phyloP scores from a whole-genome alignment of 1,140 invertebrate genomes.

The Diprion similis region DNA sequence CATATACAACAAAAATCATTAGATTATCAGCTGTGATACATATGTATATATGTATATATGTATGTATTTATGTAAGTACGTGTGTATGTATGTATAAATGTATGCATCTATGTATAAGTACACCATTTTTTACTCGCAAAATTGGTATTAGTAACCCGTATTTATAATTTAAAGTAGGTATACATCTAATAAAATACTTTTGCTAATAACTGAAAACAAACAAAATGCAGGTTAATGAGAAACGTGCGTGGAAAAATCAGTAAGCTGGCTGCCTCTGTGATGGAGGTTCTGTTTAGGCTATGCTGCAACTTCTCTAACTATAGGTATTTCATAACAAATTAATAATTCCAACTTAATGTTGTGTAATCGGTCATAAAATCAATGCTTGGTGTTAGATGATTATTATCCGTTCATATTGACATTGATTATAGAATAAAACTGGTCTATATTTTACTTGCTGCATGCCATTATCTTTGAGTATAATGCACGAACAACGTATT shows the following conservation, averaged over 20 bases:
- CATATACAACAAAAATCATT: too few species aligned
- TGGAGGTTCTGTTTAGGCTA: constrained; percentile 69
- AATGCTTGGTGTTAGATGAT: constrained; percentile 27
- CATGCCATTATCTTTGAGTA: not conserved
- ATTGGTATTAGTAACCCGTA: not conserved
- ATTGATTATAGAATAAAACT: not conserved
- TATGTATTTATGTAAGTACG: too few species aligned
- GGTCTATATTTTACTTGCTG: not conserved
- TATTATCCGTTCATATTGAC: too few species aligned
- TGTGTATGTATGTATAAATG: too few species aligned
- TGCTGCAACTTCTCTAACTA: constrained; percentile 70
- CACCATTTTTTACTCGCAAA: not conserved
- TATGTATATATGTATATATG: too few species aligned
- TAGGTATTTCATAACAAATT: constrained; percentile 58
- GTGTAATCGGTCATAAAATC: constrained; percentile 58
- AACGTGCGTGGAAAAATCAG: constrained; percentile 66
- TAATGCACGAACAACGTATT: not conserved
- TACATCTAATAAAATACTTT: not conserved
- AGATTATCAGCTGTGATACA: too few species aligned
- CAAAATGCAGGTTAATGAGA: constrained; percentile 64
- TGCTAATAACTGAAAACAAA: constrained; percentile 29
- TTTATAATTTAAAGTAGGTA: not conserved
- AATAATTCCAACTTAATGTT: constrained; percentile 48
- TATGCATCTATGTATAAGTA: not conserved
- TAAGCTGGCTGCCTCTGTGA: constrained; percentile 67